Base-by-base conservation (phyloP, 2,113 vertebrate genomes). In the Bubalus kerabau region DNA sequence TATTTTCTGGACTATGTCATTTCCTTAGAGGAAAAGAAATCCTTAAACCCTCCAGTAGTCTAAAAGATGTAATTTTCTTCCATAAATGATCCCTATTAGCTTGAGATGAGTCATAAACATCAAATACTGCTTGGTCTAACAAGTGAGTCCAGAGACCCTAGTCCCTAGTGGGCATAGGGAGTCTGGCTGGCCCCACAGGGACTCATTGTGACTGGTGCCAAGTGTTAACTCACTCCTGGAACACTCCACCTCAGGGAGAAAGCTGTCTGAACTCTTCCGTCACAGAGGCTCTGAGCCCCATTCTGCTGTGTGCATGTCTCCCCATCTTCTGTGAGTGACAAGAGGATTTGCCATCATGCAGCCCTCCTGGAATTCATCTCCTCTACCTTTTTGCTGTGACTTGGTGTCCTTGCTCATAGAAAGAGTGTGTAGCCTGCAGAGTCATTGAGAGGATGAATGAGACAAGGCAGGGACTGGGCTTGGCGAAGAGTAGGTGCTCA, bases 251-350 rank as follows among this genome's bases (percentile, higher is more conserved):
- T 23, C 67, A 40, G 36, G 67, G 36, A 23, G n/a, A 13, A 74
- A 40, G 67, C 67, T 74, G 67, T 21, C n/a, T 40, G 10, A 71
- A 71, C 10, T 40, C 67, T n/a, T 67, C 67, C 1, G 0, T 40
- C 67, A 40, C 19, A 40, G n/a, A 21, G 67, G 19, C n/a, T 71
- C 9, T 71, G 67, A 40, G 67, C n/a, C 9, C 19, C n/a, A 12
- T 23, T 71, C n/a, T 23, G n/a, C n/a, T 40, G n/a, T 23, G n/a
- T 21, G n/a, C 64, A 21, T 36, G 67, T 71, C 67, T 71, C 67
- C n/a, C 17, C 1, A 0, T 23, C n/a, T 71, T 40, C 67, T 23
- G 67, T 71, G n/a, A 71, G n/a, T 71, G 67, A 40, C 0, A 0
- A 40, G 19, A 71, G n/a, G n/a, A 40, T 71, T 40, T 71, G 67